Conservation (phyloP, 2,888 invertebrate species). For the Drosophila conformis region DNA sequence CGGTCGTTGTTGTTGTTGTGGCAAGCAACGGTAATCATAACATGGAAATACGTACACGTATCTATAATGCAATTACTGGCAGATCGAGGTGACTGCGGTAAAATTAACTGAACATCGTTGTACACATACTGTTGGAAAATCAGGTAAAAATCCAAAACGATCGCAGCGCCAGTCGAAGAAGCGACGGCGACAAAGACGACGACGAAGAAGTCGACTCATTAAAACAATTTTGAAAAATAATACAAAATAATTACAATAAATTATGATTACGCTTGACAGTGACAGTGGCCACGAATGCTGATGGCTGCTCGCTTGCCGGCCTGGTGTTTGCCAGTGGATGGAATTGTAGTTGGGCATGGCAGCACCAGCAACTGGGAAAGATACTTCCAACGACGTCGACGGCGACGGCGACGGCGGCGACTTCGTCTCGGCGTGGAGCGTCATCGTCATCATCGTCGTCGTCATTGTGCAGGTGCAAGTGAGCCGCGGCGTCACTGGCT, state of each 20-base stretch:
- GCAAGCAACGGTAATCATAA: conserved; percentile 68
- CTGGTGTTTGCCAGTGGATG: conserved; percentile 40
- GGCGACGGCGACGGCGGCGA: conserved; percentile 41
- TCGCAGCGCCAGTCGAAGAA: conserved; percentile 51
- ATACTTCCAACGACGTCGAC: conserved; percentile 48
- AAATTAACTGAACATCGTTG: conserved; percentile 66
- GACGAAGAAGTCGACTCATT: conserved; percentile 69
- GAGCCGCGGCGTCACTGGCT: conserved; percentile 61
- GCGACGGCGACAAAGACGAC: conserved; percentile 25
- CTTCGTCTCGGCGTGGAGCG: conserved; percentile 42
- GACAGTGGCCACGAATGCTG: conserved; percentile 72
- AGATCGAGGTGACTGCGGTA: conserved; percentile 72
- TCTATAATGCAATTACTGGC: conserved; percentile 75
- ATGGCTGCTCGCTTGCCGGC: conserved; percentile 35
- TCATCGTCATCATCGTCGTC: conserved; percentile 41
- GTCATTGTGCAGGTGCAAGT: conserved; percentile 66
- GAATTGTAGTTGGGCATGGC: conserved; percentile 60
- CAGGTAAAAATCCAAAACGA: conserved; percentile 67
- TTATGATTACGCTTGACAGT: conserved; percentile 82
- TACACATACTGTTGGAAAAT: conserved; percentile 43
- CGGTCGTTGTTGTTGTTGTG: conserved; percentile 13
- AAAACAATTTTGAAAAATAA: conserved; percentile 82
- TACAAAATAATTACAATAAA: conserved; percentile 82
- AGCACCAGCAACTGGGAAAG: conserved; percentile 48
- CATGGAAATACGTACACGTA: conserved; percentile 68